A percentile compares a stretch with the other conserved stretches of the same genome.
phyloP scores from a whole-genome alignment of 35 echinoderm and acorn worm genomes.

The Apostichopus japonicus region DNA sequence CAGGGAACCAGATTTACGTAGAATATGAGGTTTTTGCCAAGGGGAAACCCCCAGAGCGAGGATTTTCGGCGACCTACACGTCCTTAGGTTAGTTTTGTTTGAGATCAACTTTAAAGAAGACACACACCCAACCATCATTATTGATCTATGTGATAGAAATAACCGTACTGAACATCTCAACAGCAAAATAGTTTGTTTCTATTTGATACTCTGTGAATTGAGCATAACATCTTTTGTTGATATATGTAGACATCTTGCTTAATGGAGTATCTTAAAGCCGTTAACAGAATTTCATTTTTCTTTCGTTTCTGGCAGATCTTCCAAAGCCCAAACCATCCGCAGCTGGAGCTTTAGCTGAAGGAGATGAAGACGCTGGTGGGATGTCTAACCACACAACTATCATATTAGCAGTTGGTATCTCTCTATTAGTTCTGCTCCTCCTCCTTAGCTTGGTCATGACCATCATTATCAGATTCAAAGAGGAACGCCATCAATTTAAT shows the following conservation, averaged over 20 bases:
- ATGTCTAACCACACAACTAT: conserved; percentile 63
- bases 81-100: conserved; percentile 52
- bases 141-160: no score
- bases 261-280: background rate
- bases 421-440: conserved; percentile 58
- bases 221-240: no score
- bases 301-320: conserved; percentile 3
- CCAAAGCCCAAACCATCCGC: background rate
- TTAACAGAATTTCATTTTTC: background rate
- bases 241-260: background rate
- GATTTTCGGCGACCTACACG: conserved; percentile 58
- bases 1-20: conserved; percentile 69
- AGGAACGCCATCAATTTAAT: conserved; percentile 36
- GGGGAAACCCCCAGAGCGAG: conserved; percentile 48
- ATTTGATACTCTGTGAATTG: no score
- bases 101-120: background rate
- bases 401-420: conserved; percentile 67
- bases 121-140: no score
- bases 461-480: conserved; percentile 71
- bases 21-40: conserved; percentile 71
- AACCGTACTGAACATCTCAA: no score
- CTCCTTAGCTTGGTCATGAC: conserved; percentile 70
- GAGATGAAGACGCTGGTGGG: background rate
- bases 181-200: no score
- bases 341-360: conserved; percentile 31